Evolutionary conservation across 1,140 invertebrate genomes (phyloP).

Genomic region (Diorhabda carinulata): DNA sequence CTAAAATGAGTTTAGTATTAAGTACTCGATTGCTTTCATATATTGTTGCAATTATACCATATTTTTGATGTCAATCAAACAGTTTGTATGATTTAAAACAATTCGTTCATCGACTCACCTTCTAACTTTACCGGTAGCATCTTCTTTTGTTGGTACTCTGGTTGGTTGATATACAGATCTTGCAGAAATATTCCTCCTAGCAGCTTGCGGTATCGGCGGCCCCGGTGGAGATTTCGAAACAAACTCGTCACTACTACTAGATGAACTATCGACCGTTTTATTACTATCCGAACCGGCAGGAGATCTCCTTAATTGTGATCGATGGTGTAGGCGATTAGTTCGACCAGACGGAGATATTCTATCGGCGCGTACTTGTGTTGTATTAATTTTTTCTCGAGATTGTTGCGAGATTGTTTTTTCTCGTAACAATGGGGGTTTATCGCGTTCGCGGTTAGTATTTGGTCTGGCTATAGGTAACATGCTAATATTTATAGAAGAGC

Average conservation of each 20-base stretch:
- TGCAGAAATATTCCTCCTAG: constrained; percentile 39
- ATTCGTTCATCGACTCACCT: not conserved
- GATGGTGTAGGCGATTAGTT: constrained; percentile 32
- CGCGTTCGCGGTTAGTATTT: not conserved
- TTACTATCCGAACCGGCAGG: constrained; percentile 49
- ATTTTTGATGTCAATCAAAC: no score
- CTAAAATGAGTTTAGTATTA: no score
- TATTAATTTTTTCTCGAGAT: constrained; percentile 14
- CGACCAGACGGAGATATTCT: constrained; percentile 50
- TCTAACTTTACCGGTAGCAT: constrained; percentile 49
- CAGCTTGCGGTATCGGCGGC: constrained; percentile 41
- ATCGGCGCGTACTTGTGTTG: constrained; percentile 32
- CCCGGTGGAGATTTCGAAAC: constrained; percentile 41
- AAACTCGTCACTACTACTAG: constrained; percentile 49
- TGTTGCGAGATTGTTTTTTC: not conserved
- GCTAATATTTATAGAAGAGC: constrained; percentile 49
- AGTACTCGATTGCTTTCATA: no score
- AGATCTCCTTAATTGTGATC: constrained; percentile 46
- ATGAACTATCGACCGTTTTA: constrained; percentile 50
- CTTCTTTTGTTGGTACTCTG: constrained; percentile 33
- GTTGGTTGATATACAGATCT: constrained; percentile 38
- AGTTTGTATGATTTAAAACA: no score
- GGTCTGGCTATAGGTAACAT: constrained; percentile 17
- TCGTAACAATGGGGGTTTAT: not conserved
- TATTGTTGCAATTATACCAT: no score